These are phyloP conservation scores for Platyura marginata DNA, from an alignment of 1,140 invertebrate species.

Conservation along the genomic window DNA sequence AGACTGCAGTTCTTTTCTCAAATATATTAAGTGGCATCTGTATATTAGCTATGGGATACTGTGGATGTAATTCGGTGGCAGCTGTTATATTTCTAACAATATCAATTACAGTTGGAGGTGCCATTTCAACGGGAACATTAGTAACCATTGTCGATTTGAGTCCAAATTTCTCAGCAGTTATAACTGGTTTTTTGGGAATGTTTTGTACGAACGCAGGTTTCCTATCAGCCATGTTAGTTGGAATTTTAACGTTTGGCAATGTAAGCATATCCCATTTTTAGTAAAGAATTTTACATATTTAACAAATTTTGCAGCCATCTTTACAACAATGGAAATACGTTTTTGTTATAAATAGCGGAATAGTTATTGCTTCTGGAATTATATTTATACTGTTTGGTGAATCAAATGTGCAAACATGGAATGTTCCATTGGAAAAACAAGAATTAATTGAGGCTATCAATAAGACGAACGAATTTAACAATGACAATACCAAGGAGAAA, in stretches of 20 bases:
- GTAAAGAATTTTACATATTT: too few relatives aligned
- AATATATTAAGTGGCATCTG: slow-evolving; percentile 33
- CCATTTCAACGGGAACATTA: slow-evolving; percentile 41
- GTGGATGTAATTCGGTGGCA: slow-evolving; percentile 36
- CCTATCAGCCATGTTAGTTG: slow-evolving; percentile 37
- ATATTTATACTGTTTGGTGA: slow-evolving; percentile 35
- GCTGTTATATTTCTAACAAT: slow-evolving; percentile 39
- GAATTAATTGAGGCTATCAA: too few relatives aligned
- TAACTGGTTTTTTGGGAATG: slow-evolving; percentile 34
- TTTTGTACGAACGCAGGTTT: slow-evolving; percentile 31
- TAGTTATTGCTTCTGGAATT: slow-evolving; percentile 30
- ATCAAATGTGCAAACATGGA: slow-evolving; percentile 42
- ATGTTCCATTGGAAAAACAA: too few relatives aligned
- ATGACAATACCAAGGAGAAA: too few relatives aligned
- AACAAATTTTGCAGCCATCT: slow-evolving; percentile 41
- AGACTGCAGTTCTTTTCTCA: slow-evolving; percentile 38
- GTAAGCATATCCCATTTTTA: slow-evolving; percentile 29
- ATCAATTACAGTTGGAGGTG: slow-evolving; percentile 39
- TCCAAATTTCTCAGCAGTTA: slow-evolving; percentile 44
- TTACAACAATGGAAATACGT: slow-evolving; percentile 43
- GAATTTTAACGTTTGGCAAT: slow-evolving; percentile 35
- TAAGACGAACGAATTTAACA: too few relatives aligned
- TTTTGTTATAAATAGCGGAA: slow-evolving; percentile 33
- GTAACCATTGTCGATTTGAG: slow-evolving; percentile 43
- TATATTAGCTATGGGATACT: slow-evolving; percentile 35